Base-by-base conservation (phyloP, 1,140 invertebrate genomes). In the Meloidogyne chitwoodi region DNA sequence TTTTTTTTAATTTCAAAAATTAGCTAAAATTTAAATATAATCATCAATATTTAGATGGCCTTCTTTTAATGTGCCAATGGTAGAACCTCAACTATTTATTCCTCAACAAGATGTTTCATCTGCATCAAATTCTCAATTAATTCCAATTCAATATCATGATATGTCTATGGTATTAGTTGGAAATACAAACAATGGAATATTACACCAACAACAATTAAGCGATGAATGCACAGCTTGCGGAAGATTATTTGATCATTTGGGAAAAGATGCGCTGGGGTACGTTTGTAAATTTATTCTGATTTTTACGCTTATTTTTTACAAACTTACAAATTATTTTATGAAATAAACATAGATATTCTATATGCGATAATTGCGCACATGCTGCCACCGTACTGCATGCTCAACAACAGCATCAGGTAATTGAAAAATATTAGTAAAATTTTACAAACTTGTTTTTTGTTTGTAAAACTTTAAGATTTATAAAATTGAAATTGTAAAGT, bases 191-290 rank as follows among this genome's bases (percentile, higher is more conserved):
- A 61, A 34, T n/a, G 68, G 56, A 19, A 4, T 24, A 6, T 27
- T 38, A 34, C 38, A 26, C 12, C 22, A 31, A 26, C 22, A 62
- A n/a, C 56, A 63, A 38, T 38, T 61, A 27, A 19, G 74, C 19
- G 74, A 82, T 19, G 76, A 81, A 48, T 81, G 80, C 27, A 66
- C 81, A 12, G 12, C 78, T 12, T 81, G 80, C 29, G 81, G 80
- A 4, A 19, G 34, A 38, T 10, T 73, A 11, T 76, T 41, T n/a
- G 70, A 81, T 29, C 38, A 77, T 14, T 22, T 81, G 14, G 38
- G 14, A 16, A 79, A 81, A n/a, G 80, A 81, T 66, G 65, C 34
- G 0, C 14, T 83, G 0, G 76, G 76, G 41, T 77, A 62, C 8
- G 26, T 29, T 65, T 29, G 12, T 65, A 22, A 34, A 12, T 65